Percentiles rank a stretch among this genome's conserved stretches.
These are phyloP conservation scores for Drosophila ezoana DNA, from an alignment of 2,888 invertebrate species.

Conservation along the genomic window DNA sequence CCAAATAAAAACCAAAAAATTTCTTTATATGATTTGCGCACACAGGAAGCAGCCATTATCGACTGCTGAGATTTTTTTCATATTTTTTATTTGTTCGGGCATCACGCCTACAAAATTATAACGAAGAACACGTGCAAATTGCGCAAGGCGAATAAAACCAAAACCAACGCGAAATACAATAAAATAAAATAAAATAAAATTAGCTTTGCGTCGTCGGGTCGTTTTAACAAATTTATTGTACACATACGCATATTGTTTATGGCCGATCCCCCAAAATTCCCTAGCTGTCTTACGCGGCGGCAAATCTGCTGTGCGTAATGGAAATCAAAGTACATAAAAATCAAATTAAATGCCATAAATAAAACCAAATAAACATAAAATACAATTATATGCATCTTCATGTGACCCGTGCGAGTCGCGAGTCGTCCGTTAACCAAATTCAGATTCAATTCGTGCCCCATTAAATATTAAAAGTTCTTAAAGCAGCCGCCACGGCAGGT, in stretches of 20 bases:
- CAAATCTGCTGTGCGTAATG: constrained; percentile 60
- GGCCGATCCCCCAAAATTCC: constrained; percentile 18
- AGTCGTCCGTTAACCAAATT: constrained; percentile 33
- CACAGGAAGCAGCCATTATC: neutral
- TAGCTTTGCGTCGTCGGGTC: constrained; percentile 27
- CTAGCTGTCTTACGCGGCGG: constrained; percentile 2
- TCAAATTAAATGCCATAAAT: constrained; percentile 74
- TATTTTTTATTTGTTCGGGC: constrained; percentile 32
- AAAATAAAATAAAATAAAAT: too few species aligned
- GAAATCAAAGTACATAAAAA: constrained; percentile 73
- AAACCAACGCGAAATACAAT: too few species aligned
- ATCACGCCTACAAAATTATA: constrained; percentile 57
- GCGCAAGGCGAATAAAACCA: constrained; percentile 40
- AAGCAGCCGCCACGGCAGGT: neutral
- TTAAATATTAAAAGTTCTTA: constrained; percentile 60
- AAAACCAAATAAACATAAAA: constrained; percentile 43
- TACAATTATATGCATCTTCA: constrained; percentile 22
- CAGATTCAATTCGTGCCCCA: constrained; percentile 52
- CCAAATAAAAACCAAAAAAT: constrained; percentile 42
- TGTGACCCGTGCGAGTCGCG: constrained; percentile 28
- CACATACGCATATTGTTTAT: constrained; percentile 34
- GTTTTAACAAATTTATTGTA: constrained; percentile 33
- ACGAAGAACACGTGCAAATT: constrained; percentile 55
- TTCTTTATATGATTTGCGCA: constrained; percentile 30
- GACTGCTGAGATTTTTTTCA: constrained; percentile 42